phyloP scores from a whole-genome alignment of 2,113 vertebrate genomes.

The Casuarius casuarius region DNA sequence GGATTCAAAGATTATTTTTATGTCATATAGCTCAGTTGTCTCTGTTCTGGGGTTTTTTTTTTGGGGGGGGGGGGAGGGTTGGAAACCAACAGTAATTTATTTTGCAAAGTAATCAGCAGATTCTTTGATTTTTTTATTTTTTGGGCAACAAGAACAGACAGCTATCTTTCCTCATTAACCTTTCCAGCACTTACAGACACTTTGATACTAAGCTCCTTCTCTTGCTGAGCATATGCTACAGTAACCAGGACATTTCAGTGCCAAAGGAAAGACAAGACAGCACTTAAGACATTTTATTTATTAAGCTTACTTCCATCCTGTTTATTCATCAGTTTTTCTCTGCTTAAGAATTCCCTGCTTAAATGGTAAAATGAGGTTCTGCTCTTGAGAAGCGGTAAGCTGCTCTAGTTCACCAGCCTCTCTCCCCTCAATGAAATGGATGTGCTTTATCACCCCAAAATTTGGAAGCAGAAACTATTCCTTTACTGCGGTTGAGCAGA shows the following conservation, averaged over 20 bases:
- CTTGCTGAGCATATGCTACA: not conserved
- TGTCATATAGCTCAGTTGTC: not conserved
- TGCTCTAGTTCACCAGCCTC: not conserved
- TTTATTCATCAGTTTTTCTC: not conserved
- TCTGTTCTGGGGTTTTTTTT: not conserved
- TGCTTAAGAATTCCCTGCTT: not conserved
- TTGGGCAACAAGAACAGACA: not conserved
- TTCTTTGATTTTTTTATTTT: not conserved
- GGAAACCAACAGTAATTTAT: not conserved
- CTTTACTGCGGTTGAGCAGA: not conserved
- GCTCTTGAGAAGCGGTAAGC: not conserved
- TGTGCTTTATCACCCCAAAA: not conserved
- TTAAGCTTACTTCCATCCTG: not conserved
- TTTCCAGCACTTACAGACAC: not conserved
- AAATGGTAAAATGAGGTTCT: not conserved
- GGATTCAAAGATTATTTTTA: not conserved
- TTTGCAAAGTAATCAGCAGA: not conserved
- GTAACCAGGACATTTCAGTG: not conserved
- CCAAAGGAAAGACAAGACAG: not conserved
- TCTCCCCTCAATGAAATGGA: not conserved
- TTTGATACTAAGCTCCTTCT: constrained; percentile 2
- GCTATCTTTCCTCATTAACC: not conserved
- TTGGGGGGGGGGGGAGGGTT: not conserved
- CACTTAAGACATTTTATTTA: not conserved
- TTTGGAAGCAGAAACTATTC: not conserved